Evolutionary conservation across 2,797 vertebrate genomes (phyloP).

Genomic region (Fratercula arctica): DNA sequence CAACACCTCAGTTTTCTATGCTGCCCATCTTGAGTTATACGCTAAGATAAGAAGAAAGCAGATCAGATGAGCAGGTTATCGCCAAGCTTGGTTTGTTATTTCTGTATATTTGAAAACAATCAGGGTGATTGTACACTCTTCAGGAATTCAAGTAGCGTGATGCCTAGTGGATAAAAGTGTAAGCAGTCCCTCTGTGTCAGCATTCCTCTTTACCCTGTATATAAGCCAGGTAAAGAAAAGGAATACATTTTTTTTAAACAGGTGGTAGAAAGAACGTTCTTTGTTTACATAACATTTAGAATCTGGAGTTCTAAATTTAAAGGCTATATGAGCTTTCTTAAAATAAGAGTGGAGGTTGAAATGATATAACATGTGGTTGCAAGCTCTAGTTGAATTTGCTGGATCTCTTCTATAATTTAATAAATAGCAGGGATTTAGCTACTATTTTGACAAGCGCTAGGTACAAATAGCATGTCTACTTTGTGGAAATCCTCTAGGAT

Average conservation of each 20-base stretch:
- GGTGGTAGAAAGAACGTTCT: neutral
- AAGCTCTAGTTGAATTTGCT: neutral
- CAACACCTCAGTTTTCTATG: neutral
- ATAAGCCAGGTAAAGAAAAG: neutral
- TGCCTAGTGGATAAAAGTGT: neutral
- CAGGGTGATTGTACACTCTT: rapidly evolving
- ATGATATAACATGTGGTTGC: neutral
- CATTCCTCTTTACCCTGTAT: neutral
- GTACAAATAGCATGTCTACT: neutral
- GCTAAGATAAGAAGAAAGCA: neutral
- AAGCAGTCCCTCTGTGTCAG: neutral
- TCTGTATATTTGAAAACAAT: neutral
- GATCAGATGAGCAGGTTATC: neutral
- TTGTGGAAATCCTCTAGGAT: neutral
- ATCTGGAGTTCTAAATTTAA: neutral
- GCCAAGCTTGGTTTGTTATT: neutral
- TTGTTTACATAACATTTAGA: neutral
- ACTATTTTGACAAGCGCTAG: neutral
- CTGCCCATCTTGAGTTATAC: neutral
- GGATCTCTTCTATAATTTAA: neutral
- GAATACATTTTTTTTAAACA: neutral
- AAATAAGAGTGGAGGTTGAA: neutral
- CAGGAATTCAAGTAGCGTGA: neutral
- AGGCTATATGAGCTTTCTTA: neutral
- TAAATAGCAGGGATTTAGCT: neutral